Conservation (phyloP, 2,113 vertebrate genomes). For the Percina caprodes region DNA sequence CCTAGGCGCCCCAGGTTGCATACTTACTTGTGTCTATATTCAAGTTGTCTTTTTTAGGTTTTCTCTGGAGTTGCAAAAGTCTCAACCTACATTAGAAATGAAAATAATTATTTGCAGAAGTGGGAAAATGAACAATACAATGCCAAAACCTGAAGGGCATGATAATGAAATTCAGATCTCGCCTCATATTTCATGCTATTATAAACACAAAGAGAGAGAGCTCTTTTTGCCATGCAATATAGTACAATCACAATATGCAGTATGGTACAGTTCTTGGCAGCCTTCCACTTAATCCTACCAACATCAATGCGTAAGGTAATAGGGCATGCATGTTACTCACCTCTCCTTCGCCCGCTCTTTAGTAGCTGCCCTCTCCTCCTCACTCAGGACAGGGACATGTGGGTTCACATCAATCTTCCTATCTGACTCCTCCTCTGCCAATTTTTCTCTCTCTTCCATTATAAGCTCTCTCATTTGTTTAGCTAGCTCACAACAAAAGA, state of each 20-base stretch:
- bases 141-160: background rate
- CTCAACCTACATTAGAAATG: constrained; percentile 8
- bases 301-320: constrained; percentile 17
- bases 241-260: constrained; percentile 5
- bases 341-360: constrained; percentile 23
- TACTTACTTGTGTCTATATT: constrained; percentile 3
- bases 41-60: background rate
- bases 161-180: background rate
- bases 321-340: constrained; percentile 17
- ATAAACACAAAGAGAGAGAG: constrained; percentile 7
- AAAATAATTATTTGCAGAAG: background rate
- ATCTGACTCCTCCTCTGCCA: constrained; percentile 18
- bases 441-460: constrained; percentile 23
- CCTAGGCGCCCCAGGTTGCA: constrained; percentile 1
- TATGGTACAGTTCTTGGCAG: background rate
- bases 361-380: constrained; percentile 38
- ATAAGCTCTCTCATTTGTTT: constrained; percentile 50
- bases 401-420: constrained; percentile 54
- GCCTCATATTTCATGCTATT: background rate
- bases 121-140: background rate
- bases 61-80: background rate
- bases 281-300: background rate
- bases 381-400: constrained; percentile 32
- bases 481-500: constrained; percentile 51
- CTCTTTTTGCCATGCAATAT: background rate